phyloP scores from a whole-genome alignment of 1,140 invertebrate species.

The Aphaenogaster rudis region DNA sequence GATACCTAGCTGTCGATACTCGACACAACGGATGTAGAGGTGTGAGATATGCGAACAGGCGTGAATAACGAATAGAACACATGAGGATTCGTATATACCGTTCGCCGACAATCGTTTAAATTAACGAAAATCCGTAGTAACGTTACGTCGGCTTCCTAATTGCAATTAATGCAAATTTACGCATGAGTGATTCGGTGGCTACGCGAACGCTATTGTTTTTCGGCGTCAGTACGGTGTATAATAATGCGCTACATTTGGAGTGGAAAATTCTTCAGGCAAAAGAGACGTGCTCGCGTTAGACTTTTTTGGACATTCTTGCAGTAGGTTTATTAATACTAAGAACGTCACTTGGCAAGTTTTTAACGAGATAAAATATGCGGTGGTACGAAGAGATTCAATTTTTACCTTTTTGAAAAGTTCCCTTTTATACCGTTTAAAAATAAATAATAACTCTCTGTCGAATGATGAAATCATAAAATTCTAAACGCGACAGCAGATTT shows the following conservation, averaged over 20 bases:
- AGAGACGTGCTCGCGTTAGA: not conserved
- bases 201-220: constrained; percentile 40
- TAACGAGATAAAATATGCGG: not conserved
- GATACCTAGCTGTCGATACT: constrained; percentile 36
- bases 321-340: not conserved
- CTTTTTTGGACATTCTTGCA: constrained; percentile 30
- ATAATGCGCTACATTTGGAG: constrained; percentile 25
- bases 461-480: constrained; percentile 1
- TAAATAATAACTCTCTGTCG: not conserved
- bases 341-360: not conserved
- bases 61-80: constrained; percentile 23
- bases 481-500: not conserved
- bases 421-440: not conserved
- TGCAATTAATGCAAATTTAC: constrained; percentile 58
- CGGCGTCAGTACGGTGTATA: not conserved
- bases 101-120: constrained; percentile 24
- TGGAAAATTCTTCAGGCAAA: constrained; percentile 30
- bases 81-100: not conserved
- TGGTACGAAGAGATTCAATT: not conserved
- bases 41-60: constrained; percentile 29
- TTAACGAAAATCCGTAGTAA: constrained; percentile 42
- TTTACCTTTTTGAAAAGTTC: not conserved
- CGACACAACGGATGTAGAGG: constrained; percentile 19
- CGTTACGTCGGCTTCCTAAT: constrained; percentile 32
- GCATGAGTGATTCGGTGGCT: constrained; percentile 4